Percentiles rank a stretch among this genome's conserved stretches.
phyloP scores from a whole-genome alignment of 2,113 vertebrate species.

The Eulemur rufifrons region DNA sequence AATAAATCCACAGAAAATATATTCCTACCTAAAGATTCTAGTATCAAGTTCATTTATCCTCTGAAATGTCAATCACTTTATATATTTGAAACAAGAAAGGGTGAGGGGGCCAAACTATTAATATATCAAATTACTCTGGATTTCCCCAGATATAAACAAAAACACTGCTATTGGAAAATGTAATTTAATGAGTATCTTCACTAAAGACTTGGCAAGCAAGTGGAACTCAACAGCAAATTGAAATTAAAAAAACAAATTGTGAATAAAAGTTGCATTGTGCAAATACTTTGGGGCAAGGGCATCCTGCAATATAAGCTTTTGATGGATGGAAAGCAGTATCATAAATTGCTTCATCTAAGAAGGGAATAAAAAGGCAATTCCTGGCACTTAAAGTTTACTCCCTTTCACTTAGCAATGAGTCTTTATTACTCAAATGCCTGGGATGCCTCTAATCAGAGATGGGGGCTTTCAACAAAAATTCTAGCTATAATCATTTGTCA shows the following conservation, averaged over 20 bases:
- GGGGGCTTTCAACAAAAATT: neutral
- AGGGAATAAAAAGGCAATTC: neutral
- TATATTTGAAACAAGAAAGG: neutral
- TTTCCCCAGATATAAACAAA: neutral
- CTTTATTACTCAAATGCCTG: neutral
- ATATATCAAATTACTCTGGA: conserved; percentile 20
- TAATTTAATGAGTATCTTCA: conserved; percentile 22
- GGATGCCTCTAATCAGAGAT: neutral
- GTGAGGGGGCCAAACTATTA: neutral
- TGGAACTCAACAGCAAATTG: neutral
- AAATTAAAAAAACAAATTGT: conserved; percentile 32
- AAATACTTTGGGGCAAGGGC: conserved; percentile 93
- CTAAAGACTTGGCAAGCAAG: conserved; percentile 18
- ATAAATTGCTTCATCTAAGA: conserved; percentile 91
- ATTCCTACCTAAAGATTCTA: neutral
- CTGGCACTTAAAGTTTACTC: neutral
- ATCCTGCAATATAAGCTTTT: conserved; percentile 95
- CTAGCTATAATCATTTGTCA: neutral
- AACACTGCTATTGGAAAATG: conserved; percentile 18
- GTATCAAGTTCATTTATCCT: neutral
- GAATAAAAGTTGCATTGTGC: conserved; percentile 71
- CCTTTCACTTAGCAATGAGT: neutral
- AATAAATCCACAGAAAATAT: neutral
- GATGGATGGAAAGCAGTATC: conserved; percentile 93
- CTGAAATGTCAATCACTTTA: conserved; percentile 8